Percentiles rank a stretch among this genome's conserved stretches.
Evolutionary conservation across 2,797 vertebrate species (phyloP).

Genomic region (Cryptoprocta ferox): DNA sequence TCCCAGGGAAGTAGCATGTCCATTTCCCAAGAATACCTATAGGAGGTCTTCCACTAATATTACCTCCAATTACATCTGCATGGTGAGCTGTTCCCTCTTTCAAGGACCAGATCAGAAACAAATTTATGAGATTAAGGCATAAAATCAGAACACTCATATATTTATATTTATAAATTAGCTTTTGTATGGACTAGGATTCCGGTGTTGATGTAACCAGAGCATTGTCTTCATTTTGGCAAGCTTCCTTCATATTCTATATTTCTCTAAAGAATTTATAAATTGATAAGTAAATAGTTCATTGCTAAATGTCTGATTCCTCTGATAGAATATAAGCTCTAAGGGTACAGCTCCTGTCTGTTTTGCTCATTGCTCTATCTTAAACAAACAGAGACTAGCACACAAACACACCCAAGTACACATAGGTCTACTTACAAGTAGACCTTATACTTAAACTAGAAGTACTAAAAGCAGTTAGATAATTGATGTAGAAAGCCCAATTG

Average conservation of each 20-base stretch:
- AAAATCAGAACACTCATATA: neutral
- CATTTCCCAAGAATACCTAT: neutral
- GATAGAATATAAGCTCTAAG: neutral
- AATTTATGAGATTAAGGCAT: neutral
- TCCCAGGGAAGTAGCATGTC: neutral
- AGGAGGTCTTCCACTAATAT: neutral
- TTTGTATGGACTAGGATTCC: neutral
- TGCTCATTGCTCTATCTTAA: neutral
- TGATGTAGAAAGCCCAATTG: neutral
- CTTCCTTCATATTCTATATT: neutral
- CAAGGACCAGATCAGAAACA: neutral
- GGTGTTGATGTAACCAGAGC: neutral
- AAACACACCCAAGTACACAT: neutral
- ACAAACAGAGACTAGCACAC: neutral
- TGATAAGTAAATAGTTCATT: neutral
- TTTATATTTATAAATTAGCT: neutral
- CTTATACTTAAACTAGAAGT: neutral
- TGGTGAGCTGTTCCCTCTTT: neutral
- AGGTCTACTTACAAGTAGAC: neutral
- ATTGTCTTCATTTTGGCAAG: constrained; percentile 11
- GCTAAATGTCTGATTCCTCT: neutral
- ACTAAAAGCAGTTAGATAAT: neutral
- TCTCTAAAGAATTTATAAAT: neutral
- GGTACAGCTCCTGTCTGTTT: neutral
- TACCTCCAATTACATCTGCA: neutral